Conservation (phyloP, 2,113 vertebrate species). For the Cyanocitta stelleri region DNA sequence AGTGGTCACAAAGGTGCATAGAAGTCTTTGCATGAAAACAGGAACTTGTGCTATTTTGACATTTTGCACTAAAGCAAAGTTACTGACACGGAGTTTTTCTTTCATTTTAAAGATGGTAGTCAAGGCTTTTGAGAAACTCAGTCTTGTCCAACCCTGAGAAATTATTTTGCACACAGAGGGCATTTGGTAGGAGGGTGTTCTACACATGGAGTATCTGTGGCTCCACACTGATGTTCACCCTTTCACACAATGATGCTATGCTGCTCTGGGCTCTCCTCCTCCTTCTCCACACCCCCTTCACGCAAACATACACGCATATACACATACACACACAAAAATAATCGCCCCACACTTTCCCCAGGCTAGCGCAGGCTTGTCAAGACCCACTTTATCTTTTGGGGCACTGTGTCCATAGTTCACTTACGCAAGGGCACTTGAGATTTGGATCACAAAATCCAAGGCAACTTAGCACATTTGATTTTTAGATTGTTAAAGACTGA, state of each 20-base stretch:
- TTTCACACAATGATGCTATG: neutral
- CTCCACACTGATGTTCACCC: neutral
- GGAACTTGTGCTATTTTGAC: neutral
- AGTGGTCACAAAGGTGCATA: neutral
- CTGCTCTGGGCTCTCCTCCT: neutral
- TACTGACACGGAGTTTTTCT: neutral
- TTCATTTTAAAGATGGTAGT: neutral
- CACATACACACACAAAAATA: neutral
- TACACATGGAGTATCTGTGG: neutral
- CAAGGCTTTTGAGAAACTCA: neutral
- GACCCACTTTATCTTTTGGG: neutral
- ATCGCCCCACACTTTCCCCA: neutral
- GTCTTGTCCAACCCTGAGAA: neutral
- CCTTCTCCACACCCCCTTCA: neutral
- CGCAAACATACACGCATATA: neutral
- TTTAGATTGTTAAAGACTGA: neutral
- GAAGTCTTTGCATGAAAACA: neutral
- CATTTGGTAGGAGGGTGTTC: neutral
- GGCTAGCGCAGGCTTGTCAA: neutral
- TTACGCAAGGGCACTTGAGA: neutral
- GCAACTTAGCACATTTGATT: neutral
- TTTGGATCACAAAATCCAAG: neutral
- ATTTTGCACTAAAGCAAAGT: neutral
- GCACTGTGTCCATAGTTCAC: neutral
- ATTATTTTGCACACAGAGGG: neutral